Base-by-base conservation (phyloP, 2,888 invertebrate species). In the Hydropsyche betteni region DNA sequence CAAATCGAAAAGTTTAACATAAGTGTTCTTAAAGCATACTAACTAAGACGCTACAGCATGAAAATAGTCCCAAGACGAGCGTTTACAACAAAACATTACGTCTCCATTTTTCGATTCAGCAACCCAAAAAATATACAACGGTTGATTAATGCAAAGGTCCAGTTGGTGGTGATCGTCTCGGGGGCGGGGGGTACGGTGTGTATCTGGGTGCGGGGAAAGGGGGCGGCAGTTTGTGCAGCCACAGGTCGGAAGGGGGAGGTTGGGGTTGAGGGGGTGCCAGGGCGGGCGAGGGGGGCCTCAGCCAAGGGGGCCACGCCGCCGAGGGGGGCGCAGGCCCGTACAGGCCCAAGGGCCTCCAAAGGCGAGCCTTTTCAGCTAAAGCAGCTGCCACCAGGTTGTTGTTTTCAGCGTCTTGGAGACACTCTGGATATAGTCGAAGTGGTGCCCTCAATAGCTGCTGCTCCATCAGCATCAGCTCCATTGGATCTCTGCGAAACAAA, bases 191-290 rank as follows among this genome's bases (percentile, higher is more conserved):
- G 80, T 90, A 90, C 8, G 90, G 90, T 82, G 90, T 90, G 83
- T 87, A 87, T 81, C 90, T 86, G 0, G 89, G 88, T 51, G 87
- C 82, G 3, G 87, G 89, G 0, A 94, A 87, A 44, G 87, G 82
- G 2, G 87, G 82, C 2, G 87, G 89, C 0, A 94, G 94, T 84
- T 96, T 96, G 88, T 96, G 96, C 91, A 96, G 93, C 89, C 96
- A 96, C 8, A 96, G 93, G 83, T 96, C 96, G 78, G 95, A 93
- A 81, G 95, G 93, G 0, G 83, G 93, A 0, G 95, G 95, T 84
- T 95, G 96, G 81, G 95, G 95, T 72, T 94, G 87, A 50, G 94
- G 87, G 94, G 92, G 83, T 95, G 95, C 80, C 95, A 96, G 84
- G 93, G 93, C 93, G 93, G 93, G 12, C 93, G 93, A 75, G 92